Evolutionary conservation across 2,113 vertebrate genomes (phyloP).

Genomic region (Brachyistius frenatus): DNA sequence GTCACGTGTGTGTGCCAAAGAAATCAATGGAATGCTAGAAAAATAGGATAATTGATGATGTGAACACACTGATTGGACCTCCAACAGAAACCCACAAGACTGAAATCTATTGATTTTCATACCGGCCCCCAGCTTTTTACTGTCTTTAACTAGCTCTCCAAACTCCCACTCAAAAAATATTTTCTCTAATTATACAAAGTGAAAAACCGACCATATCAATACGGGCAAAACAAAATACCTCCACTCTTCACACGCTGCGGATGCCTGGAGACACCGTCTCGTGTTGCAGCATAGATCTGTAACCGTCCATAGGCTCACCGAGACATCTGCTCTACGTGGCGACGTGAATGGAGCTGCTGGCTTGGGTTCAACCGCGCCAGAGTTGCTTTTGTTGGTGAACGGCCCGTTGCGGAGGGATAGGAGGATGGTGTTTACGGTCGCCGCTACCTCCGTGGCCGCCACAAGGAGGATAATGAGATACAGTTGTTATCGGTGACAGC

Average conservation of each 20-base stretch:
- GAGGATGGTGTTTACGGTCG: conserved; percentile 71
- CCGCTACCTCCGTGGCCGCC: conserved; percentile 63
- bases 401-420: conserved; percentile 70
- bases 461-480: conserved; percentile 79
- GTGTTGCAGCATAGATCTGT: conserved; percentile 49
- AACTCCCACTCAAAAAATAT: neutral
- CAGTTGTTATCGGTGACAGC: conserved; percentile 80
- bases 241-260: conserved; percentile 28
- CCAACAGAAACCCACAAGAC: too few species aligned
- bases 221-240: conserved; percentile 32
- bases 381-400: conserved; percentile 71
- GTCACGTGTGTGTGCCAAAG: too few species aligned
- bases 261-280: conserved; percentile 39
- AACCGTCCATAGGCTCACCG: conserved; percentile 67
- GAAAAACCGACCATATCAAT: neutral
- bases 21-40: too few species aligned
- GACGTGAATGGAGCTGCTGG: conserved; percentile 75
- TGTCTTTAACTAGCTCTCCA: neutral
- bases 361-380: conserved; percentile 72
- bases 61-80: too few species aligned
- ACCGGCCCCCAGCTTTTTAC: neutral
- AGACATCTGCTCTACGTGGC: conserved; percentile 81
- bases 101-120: too few species aligned
- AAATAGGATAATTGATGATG: too few species aligned
- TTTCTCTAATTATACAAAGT: neutral